Percentiles rank a stretch among this genome's conserved stretches.
phyloP scores from a whole-genome alignment of 2,888 invertebrate genomes.

The Bimastos eiseni region DNA sequence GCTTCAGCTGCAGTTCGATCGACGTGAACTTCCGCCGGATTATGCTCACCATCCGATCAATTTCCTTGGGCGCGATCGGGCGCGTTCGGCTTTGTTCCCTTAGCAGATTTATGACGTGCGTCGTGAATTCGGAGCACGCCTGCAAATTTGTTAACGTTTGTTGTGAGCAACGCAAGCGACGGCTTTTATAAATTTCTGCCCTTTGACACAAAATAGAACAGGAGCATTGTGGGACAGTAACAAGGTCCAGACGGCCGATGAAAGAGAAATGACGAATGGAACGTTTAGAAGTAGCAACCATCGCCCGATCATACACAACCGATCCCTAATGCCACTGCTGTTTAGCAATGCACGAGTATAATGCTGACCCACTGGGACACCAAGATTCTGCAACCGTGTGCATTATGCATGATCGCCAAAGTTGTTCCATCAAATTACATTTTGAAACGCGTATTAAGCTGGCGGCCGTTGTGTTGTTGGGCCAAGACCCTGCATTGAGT shows the following conservation, averaged over 20 bases:
- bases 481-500: neutral
- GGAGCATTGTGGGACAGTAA: neutral
- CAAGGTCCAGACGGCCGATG: constrained; percentile 6
- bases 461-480: neutral
- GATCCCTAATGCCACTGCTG: neutral
- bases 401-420: neutral
- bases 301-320: neutral
- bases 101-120: constrained; percentile 97
- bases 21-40: constrained; percentile 64
- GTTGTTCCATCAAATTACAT: neutral
- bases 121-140: constrained; percentile 99
- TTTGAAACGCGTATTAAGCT: neutral
- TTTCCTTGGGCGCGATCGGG: constrained; percentile 96
- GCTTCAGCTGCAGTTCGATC: constrained; percentile 82
- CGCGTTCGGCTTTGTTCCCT: constrained; percentile 94
- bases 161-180: constrained; percentile 15
- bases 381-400: neutral
- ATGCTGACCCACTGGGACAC: neutral
- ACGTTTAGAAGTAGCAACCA: neutral
- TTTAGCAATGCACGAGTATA: neutral
- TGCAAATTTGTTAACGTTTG: constrained; percentile 53
- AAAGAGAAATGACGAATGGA: constrained; percentile 13
- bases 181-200: neutral
- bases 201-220: constrained; percentile 18
- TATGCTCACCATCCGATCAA: constrained; percentile 71